Evolutionary conservation across 2,113 vertebrate genomes (phyloP), one percentile per base, ranked within the genome.

Genomic region (Sula dactylatra): DNA sequence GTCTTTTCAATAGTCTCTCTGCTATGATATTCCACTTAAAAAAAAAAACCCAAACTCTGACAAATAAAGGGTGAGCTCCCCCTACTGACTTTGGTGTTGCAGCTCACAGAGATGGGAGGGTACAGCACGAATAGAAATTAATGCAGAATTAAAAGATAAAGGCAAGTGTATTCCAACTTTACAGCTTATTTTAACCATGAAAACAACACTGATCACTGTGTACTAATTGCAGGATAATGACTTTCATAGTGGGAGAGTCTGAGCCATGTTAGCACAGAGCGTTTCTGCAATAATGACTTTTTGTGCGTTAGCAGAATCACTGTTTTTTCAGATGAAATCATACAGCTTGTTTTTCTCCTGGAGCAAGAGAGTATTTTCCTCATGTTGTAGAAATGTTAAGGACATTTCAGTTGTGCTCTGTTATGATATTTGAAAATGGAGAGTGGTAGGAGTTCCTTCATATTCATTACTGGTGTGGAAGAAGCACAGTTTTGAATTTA

Each of bases 61-160:
- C 74, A 73, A 73, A 45, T 69, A 62, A 87, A 96, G n/a, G 71
- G 27, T 83, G 94, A 96, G 93, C 97, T 96, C 96, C 97, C 97
- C 76, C 97, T 97, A 10, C 93, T 92, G 97, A 74, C 77, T 47
- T 65, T 14, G 8, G 15, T 66, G 77, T 45, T 85, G 36, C 36
- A 70, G 62, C 58, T 91, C 66, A 34, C 44, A 69, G 44, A 16
- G 40, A 61, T 92, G 62, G 69, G 45, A 36, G 19, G 9, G 17
- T 61, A 31, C 38, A 32, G 36, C 8, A 18, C 6, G 5, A 74
- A n/a, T 31, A 47, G 31, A 61, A 52, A 59, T 44, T 47, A 50
- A 61, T 54, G 6, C 10, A 52, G 62, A 91, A 76, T 76, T 56
- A 71, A 84, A 79, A 61, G 40, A 34, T 67, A 79, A 81, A 55